Evolutionary conservation across 1,140 invertebrate genomes (phyloP), one percentile per base, ranked within the genome.

Genomic region (Leucophenga varia): DNA sequence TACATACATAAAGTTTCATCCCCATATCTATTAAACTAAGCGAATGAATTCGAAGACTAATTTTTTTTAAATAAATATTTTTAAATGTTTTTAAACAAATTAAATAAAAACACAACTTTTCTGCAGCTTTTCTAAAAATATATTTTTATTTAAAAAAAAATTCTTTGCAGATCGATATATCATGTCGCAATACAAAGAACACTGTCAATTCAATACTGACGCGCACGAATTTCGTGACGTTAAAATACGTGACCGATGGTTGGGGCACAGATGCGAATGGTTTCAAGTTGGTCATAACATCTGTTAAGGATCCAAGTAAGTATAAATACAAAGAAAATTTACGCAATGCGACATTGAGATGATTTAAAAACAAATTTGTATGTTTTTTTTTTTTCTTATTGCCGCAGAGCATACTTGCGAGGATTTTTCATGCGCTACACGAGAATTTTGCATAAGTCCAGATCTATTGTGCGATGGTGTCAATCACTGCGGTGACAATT

Each of bases 241-340:
- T 95, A 52, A 93, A 91, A 77, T 95, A 95, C 80, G 87, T 91
- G 64, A 95, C 92, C 30, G 93, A 96, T 79, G 84, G 82, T 63
- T 95, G 91, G 89, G 92, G 91, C 41, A 92, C 90, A 42, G 86
- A 90, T 72, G 82, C 85, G 54, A 93, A 94, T 78, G 91, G 92
- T 49, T 96, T 95, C 80, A 89, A 87, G 59, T 84, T 96, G 52
- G 86, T 95, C 76, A 93, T 95, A 79, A 95, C 92, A 35, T 90
- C 92, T 53, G 89, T 94, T 67, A 95, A 94, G 78, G 91, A 93
- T 82, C 85, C 87, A 57, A 90, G 90, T 92, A 78, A 90, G 89
- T 88, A 75, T 63, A 19, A 12, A n/a, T 20, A 37, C n/a, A 10
- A n/a, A n/a, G n/a, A n/a, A n/a, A n/a, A n/a, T n/a, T n/a, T n/a